Conservation (phyloP, 2,797 vertebrate genomes). For the Catharus ustulatus region DNA sequence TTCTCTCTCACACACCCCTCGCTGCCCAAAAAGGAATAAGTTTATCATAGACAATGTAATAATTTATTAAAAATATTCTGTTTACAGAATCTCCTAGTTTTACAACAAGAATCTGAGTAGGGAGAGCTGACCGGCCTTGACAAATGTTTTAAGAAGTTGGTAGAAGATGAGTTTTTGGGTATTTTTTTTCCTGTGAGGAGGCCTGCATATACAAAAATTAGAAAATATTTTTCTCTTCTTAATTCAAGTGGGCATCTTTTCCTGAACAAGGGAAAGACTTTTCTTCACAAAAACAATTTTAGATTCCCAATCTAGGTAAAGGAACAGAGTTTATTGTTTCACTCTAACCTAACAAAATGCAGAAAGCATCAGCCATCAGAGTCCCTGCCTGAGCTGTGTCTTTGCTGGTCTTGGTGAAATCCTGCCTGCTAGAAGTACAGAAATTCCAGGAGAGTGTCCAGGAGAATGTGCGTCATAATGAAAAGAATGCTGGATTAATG, state of each 20-base stretch:
- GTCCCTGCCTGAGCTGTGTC: not conserved
- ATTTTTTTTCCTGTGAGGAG: not conserved
- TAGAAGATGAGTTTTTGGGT: not conserved
- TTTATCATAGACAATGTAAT: not conserved
- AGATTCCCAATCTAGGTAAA: not conserved
- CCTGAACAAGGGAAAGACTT: not conserved
- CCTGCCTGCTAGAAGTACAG: not conserved
- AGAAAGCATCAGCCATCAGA: not conserved
- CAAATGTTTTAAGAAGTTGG: not conserved
- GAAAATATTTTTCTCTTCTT: not conserved
- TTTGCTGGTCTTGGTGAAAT: not conserved
- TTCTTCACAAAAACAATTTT: not conserved
- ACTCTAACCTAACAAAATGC: not conserved
- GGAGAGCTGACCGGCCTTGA: not conserved
- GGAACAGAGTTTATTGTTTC: not conserved
- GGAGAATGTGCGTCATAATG: not conserved
- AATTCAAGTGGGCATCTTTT: not conserved
- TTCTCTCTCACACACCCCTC: rapidly evolving
- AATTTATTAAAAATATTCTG: not conserved
- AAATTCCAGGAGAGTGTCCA: not conserved
- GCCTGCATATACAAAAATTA: not conserved
- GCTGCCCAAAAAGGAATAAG: not conserved
- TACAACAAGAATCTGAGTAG: not conserved
- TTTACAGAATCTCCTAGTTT: not conserved
- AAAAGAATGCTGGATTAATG: not conserved